phyloP scores from a whole-genome alignment of 2,113 vertebrate genomes.

The Gobio gobio region DNA sequence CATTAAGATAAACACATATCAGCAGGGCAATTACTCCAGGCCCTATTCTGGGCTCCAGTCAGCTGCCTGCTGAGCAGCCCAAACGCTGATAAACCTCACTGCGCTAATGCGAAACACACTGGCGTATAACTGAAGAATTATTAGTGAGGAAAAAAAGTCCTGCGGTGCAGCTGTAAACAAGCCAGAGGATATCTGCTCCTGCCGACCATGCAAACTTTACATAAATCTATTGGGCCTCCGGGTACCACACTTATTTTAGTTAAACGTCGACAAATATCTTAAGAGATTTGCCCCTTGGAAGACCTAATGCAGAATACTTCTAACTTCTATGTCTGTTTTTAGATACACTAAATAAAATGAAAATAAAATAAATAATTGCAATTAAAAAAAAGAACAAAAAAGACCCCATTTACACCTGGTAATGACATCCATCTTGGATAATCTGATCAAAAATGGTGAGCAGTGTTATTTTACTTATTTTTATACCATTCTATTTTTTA shows the following conservation, averaged over 20 bases:
- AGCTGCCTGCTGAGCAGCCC: conserved; percentile 22
- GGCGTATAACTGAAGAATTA: conserved; percentile 54
- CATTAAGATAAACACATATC: conserved; percentile 34
- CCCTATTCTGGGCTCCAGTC: conserved; percentile 18
- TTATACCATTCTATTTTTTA: background rate
- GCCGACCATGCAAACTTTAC: background rate
- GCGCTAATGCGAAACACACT: conserved; percentile 53
- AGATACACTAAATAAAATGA: background rate
- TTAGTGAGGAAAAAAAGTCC: background rate
- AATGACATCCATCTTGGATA: background rate
- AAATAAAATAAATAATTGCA: background rate
- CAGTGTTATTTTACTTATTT: no score
- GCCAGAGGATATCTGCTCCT: background rate
- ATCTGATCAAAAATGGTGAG: background rate
- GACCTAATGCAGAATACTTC: background rate
- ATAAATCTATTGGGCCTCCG: no score
- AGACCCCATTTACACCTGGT: no score
- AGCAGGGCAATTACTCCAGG: conserved; percentile 32
- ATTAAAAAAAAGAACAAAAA: background rate
- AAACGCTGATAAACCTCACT: conserved; percentile 76
- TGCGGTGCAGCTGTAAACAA: conserved; percentile 17
- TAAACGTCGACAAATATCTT: background rate
- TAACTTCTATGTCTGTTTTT: background rate
- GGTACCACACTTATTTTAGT: background rate
- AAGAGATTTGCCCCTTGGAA: background rate